Conservation (phyloP, 2,113 vertebrate species). For the Callopanchax toddi region DNA sequence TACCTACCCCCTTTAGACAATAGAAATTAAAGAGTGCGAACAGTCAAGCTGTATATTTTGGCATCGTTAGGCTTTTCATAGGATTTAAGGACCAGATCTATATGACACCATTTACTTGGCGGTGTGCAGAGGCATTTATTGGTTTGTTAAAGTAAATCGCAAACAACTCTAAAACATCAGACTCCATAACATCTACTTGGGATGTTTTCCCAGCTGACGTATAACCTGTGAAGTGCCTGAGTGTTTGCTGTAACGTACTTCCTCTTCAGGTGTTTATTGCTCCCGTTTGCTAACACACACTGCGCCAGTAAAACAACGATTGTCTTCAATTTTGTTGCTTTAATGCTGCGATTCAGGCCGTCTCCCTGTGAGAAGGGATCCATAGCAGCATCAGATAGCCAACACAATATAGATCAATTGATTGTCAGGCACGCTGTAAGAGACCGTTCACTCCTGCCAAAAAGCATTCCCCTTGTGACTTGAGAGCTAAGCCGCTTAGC, state of each 20-base stretch:
- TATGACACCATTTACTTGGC: neutral
- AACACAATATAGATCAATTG: slow-evolving; percentile 49
- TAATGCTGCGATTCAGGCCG: slow-evolving; percentile 42
- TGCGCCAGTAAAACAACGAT: slow-evolving; percentile 1
- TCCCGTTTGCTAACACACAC: slow-evolving; percentile 10
- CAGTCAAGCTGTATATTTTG: neutral
- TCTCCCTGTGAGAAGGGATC: slow-evolving; percentile 39
- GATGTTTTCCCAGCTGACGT: neutral
- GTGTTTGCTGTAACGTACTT: neutral
- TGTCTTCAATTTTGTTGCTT: slow-evolving; percentile 46
- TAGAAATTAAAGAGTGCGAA: neutral
- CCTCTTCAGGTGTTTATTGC: slow-evolving; percentile 11
- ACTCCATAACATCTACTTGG: neutral
- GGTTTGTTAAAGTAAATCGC: neutral
- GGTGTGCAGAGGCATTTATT: neutral
- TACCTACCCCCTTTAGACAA: no score
- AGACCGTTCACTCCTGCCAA: slow-evolving; percentile 31
- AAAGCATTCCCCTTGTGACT: slow-evolving; percentile 44
- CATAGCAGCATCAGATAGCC: slow-evolving; percentile 47
- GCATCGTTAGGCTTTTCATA: neutral
- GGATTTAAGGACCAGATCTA: neutral
- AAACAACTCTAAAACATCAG: neutral
- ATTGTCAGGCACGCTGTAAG: slow-evolving; percentile 40
- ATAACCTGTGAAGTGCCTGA: neutral
- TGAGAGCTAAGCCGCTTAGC: slow-evolving; percentile 58